Conservation (phyloP, 2,113 vertebrate genomes). For the Poeciliopsis occidentalis region DNA sequence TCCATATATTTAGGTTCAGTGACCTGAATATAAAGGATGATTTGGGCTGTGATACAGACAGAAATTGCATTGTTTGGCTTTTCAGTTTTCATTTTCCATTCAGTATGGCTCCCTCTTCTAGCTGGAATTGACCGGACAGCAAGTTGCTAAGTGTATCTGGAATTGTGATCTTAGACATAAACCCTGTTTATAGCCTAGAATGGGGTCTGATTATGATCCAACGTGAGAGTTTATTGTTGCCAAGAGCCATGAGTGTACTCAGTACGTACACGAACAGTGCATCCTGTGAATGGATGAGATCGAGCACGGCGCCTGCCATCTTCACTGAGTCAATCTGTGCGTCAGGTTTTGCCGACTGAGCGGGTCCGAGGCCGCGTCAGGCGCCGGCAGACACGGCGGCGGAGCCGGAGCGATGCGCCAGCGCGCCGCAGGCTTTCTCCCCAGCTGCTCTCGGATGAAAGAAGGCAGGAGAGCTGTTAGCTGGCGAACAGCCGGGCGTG, state of each 20-base stretch:
- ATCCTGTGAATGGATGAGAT: conserved; percentile 16
- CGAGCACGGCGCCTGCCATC: conserved; percentile 21
- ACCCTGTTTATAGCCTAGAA: conserved; percentile 44
- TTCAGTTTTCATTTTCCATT: too few relatives aligned
- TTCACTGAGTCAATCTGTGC: conserved; percentile 39
- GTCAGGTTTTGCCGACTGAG: too few relatives aligned
- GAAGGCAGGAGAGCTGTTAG: conserved; percentile 66
- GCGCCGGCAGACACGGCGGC: too few relatives aligned
- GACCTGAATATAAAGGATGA: conserved; percentile 42
- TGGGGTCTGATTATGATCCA: conserved; percentile 45
- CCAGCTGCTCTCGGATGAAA: conserved; percentile 36
- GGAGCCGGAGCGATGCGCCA: too few relatives aligned
- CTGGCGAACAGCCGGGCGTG: conserved; percentile 66
- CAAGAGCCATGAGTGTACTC: neutral
- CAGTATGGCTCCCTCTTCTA: too few relatives aligned
- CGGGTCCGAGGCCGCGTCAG: too few relatives aligned
- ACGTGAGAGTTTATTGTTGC: conserved; percentile 37
- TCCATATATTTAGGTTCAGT: conserved; percentile 24
- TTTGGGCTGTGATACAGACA: conserved; percentile 17
- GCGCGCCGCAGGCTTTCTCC: conserved; percentile 29
- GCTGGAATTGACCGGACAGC: too few relatives aligned
- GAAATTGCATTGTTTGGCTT: conserved; percentile 2
- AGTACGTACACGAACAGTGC: conserved; percentile 3
- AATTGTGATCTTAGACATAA: conserved; percentile 27
- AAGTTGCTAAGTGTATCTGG: conserved; percentile 42